Base-by-base conservation (phyloP, 2,888 invertebrate genomes). In the Papilio gigon region DNA sequence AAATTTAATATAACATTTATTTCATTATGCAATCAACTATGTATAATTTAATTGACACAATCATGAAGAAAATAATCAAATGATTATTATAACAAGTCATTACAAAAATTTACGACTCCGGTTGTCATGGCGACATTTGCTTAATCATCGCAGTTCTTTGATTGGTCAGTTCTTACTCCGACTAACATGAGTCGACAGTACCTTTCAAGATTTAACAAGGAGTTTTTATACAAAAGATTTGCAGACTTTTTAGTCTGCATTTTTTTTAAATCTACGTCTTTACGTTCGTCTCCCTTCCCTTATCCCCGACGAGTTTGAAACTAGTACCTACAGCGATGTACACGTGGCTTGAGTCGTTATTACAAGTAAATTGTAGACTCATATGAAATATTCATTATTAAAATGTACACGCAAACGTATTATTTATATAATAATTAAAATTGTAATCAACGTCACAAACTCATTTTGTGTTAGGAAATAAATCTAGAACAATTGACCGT, bases 401-500 rank as follows among this genome's bases (percentile, higher is more conserved):
- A n/a, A n/a, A n/a, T n/a, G n/a, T n/a, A n/a, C 50, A n/a, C n/a
- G 53, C n/a, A 53, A 25, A 33, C 4, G 8, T 33, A 33, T 4
- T 33, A 33, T 5, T 33, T 33, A 33, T 8, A 8, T 33, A 4
- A 37, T 22, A 47, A 11, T 4, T 22, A 22, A 47, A 20, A 47
- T 47, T 47, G 20, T 20, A 9, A 47, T 12, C 6, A 22, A 12
- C 22, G 4, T 42, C 6, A 8, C 17, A 17, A 17, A 17, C 17
- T 17, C 17, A 17, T 30, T 56, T 30, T 56, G n/a, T 56, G 30
- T 56, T 30, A 17, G 9, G 30, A 30, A 30, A 56, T 71, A 69
- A 61, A 60, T 58, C 44, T 65, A 75, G 75, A 80, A 74, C 80
- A 67, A 71, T n/a, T 72, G 30, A 11, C 30, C 30, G n/a, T 33